These are phyloP conservation scores for Macrostomum lignano DNA, from an alignment of 1,140 invertebrate genomes.

Conservation along the genomic window DNA sequence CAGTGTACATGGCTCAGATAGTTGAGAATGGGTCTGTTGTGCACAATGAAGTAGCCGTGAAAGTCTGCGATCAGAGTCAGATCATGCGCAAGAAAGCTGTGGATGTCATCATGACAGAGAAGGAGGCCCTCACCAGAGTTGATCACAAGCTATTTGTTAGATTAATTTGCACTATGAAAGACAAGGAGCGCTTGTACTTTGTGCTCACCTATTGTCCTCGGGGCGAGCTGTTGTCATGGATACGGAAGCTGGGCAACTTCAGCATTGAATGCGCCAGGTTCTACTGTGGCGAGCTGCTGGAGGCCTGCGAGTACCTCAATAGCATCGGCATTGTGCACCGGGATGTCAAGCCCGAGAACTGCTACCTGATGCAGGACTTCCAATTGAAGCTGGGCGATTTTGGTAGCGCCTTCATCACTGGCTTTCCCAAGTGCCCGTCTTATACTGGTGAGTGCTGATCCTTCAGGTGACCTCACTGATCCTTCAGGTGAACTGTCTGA, in stretches of 20 bases:
- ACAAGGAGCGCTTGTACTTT: slow-evolving; percentile 66
- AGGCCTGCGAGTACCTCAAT: slow-evolving; percentile 69
- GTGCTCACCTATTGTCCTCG: slow-evolving; percentile 75
- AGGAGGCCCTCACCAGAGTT: slow-evolving; percentile 37
- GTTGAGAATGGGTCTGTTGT: slow-evolving; percentile 68
- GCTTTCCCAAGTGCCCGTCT: slow-evolving; percentile 9
- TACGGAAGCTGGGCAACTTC: slow-evolving; percentile 64
- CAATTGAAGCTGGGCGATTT: slow-evolving; percentile 89
- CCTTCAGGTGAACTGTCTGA: too few species aligned
- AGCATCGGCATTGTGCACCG: slow-evolving; percentile 55
- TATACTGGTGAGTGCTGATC: too few species aligned
- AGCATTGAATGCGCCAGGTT: slow-evolving; percentile 59
- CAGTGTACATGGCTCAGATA: slow-evolving; percentile 60
- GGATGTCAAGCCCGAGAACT: slow-evolving; percentile 36
- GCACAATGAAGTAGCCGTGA: slow-evolving; percentile 67
- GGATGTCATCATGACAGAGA: slow-evolving; percentile 66
- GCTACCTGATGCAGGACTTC: slow-evolving; percentile 57
- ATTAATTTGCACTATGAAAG: slow-evolving; percentile 84
- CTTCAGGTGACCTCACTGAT: too few species aligned
- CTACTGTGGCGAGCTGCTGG: slow-evolving; percentile 67
- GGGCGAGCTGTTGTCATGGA: slow-evolving; percentile 63
- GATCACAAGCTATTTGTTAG: slow-evolving; percentile 54
- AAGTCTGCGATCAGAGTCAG: slow-evolving; percentile 70
- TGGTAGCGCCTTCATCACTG: slow-evolving; percentile 64
- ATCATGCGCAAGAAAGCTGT: slow-evolving; percentile 70